phyloP scores from a whole-genome alignment of 2,888 invertebrate genomes.

The Eristalinus aeneus region DNA sequence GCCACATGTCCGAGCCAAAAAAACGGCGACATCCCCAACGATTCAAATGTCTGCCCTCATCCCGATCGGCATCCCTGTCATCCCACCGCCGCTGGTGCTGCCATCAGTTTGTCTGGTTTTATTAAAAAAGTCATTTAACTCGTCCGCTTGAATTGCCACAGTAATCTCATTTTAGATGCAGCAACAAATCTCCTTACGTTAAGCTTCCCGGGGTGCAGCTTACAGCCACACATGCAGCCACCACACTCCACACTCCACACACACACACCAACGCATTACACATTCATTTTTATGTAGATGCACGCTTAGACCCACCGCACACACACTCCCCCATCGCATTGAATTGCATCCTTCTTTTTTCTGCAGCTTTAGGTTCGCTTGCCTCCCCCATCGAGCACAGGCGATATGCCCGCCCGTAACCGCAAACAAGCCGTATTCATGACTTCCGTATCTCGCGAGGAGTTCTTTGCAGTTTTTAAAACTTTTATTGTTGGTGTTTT shows the following conservation, averaged over 20 bases:
- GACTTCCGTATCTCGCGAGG: conserved; percentile 20
- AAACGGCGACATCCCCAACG: too few species aligned
- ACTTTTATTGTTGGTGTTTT: conserved; percentile 4
- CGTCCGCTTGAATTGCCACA: conserved; percentile 52
- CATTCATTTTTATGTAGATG: conserved; percentile 52
- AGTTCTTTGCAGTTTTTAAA: conserved; percentile 29
- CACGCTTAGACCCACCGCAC: conserved; percentile 17
- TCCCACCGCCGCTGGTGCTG: background rate
- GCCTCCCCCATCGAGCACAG: conserved; percentile 16
- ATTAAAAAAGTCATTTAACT: conserved; percentile 62
- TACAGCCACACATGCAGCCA: conserved; percentile 4
- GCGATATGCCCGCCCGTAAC: conserved; percentile 7
- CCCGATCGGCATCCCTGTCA: background rate
- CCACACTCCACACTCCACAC: conserved; percentile 30
- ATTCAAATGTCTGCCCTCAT: background rate
- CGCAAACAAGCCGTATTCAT: conserved; percentile 23
- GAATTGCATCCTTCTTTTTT: conserved; percentile 42
- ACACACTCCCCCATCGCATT: conserved; percentile 34
- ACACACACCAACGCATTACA: conserved; percentile 27
- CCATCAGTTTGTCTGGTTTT: conserved; percentile 2
- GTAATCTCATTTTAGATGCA: conserved; percentile 54
- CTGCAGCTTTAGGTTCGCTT: background rate
- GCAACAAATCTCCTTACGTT: conserved; percentile 48
- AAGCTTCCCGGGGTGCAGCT: conserved; percentile 13
- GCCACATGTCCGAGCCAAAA: background rate